These are phyloP conservation scores for Melanophora roralis DNA, from an alignment of 2,888 invertebrate genomes.

Conservation along the genomic window DNA sequence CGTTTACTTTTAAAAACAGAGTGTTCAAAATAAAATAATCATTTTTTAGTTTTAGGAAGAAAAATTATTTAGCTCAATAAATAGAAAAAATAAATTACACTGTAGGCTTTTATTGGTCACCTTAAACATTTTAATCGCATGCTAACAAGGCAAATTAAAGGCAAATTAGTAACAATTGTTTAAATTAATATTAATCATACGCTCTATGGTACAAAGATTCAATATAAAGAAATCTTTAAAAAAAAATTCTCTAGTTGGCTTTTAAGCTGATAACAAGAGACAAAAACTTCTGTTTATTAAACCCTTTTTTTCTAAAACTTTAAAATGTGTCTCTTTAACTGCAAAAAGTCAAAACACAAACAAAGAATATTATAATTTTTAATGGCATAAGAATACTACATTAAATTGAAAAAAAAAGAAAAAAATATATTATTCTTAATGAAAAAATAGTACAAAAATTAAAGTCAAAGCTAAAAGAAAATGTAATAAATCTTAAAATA, in stretches of 20 bases:
- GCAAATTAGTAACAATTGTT: not conserved
- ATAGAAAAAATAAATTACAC: no score
- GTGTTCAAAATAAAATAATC: no score
- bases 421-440: conserved; percentile 12
- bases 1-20: no score
- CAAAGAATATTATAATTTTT: conserved; percentile 51
- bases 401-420: conserved; percentile 19
- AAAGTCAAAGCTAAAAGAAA: conserved; percentile 38
- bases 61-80: no score
- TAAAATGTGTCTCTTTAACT: no score
- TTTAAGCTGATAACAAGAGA: no score
- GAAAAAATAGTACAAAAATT: conserved; percentile 28
- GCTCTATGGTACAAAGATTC: not conserved
- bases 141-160: not conserved
- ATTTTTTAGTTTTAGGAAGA: no score
- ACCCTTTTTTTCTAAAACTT: no score
- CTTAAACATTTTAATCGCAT: not conserved
- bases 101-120: not conserved
- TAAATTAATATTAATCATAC: not conserved
- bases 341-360: not conserved
- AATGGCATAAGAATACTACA: conserved; percentile 47
- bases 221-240: not conserved
- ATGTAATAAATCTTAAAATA: conserved; percentile 42
- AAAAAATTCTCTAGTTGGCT: no score
- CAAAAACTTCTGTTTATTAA: no score